Conservation (phyloP, 1,140 invertebrate species). For the Heliothis subflexa region DNA sequence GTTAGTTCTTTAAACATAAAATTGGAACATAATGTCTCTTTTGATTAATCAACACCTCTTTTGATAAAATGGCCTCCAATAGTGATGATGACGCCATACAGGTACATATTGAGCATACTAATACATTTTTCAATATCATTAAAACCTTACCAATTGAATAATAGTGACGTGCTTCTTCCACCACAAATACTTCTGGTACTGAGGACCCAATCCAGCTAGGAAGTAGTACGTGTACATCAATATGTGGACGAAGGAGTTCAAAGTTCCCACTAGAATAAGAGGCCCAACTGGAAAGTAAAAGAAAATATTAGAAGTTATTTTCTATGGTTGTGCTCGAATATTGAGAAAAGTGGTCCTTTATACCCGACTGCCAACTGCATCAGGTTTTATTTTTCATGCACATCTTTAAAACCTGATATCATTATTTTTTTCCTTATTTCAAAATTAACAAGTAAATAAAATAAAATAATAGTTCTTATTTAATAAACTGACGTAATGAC, state of each 20-base stretch:
- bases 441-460: too few relatives aligned
- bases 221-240: conserved; percentile 94
- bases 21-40: too few relatives aligned
- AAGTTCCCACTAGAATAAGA: conserved; percentile 83
- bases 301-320: conserved; percentile 22
- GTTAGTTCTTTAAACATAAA: too few relatives aligned
- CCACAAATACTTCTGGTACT: conserved; percentile 90
- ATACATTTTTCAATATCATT: too few relatives aligned
- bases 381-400: too few relatives aligned
- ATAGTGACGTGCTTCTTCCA: conserved; percentile 95
- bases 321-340: neutral
- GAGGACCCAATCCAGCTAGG: conserved; percentile 84
- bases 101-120: too few relatives aligned
- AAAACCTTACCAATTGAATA: conserved; percentile 90
- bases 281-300: conserved; percentile 50
- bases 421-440: neutral
- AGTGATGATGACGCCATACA: too few relatives aligned
- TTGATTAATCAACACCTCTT: neutral
- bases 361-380: too few relatives aligned
- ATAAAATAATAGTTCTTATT: too few relatives aligned
- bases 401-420: too few relatives aligned
- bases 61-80: too few relatives aligned
- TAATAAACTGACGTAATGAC: too few relatives aligned
- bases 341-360: neutral
- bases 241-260: conserved; percentile 90